These are phyloP conservation scores for Colinus virginianus DNA, from an alignment of 2,113 vertebrate species.

Conservation along the genomic window DNA sequence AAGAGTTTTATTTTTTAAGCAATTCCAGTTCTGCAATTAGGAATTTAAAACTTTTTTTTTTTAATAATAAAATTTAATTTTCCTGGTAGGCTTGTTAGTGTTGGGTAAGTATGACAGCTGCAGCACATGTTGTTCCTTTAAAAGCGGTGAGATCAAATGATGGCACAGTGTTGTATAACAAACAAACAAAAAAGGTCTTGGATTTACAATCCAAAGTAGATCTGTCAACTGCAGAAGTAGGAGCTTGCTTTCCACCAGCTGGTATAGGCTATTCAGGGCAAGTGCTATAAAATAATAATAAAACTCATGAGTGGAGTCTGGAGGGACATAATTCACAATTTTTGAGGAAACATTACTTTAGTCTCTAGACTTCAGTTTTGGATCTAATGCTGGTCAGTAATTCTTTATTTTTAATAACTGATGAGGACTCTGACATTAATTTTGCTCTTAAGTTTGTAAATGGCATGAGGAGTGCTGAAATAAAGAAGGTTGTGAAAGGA, in stretches of 20 bases:
- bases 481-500: background rate
- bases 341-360: background rate
- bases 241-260: background rate
- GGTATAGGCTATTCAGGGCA: background rate
- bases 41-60: background rate
- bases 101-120: constrained; percentile 38
- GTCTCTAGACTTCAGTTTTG: background rate
- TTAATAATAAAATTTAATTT: constrained; percentile 19
- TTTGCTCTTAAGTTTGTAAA: background rate
- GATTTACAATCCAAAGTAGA: constrained; percentile 1
- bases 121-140: constrained; percentile 58
- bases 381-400: background rate
- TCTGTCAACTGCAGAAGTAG: constrained; percentile 9
- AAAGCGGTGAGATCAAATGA: constrained; percentile 53
- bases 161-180: background rate
- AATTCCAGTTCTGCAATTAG: constrained; percentile 30
- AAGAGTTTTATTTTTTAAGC: background rate
- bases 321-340: background rate
- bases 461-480: background rate
- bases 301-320: background rate
- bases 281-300: background rate
- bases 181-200: background rate
- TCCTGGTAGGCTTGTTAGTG: constrained; percentile 14
- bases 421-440: background rate
- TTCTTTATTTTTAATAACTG: background rate